These are phyloP conservation scores for Neoseiulus cucumeris DNA, from an alignment of 1,140 invertebrate genomes.

Conservation along the genomic window DNA sequence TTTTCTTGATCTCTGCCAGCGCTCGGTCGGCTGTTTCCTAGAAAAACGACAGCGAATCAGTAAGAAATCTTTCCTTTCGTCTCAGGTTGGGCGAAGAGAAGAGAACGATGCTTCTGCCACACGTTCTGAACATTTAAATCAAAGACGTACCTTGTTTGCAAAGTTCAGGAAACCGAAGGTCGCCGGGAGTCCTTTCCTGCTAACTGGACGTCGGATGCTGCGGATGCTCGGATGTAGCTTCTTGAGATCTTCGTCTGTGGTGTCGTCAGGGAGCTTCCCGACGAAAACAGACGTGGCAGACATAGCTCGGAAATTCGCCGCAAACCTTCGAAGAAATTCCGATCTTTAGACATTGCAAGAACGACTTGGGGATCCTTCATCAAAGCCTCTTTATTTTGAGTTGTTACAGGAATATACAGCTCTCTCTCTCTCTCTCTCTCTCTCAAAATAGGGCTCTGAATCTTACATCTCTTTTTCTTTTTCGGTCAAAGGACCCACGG, in stretches of 20 bases:
- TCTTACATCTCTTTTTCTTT: not conserved
- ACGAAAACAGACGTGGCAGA: not conserved
- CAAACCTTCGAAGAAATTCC: not conserved
- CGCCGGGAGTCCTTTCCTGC: not conserved
- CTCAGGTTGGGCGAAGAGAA: too few relatives aligned
- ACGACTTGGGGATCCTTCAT: too few relatives aligned
- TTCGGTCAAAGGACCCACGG: not conserved
- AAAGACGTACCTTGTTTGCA: not conserved
- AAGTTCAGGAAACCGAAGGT: constrained; percentile 6
- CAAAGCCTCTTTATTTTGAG: too few relatives aligned
- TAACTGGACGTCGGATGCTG: not conserved
- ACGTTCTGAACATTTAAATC: too few relatives aligned
- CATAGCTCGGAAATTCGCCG: constrained; percentile 1
- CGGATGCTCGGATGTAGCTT: not conserved
- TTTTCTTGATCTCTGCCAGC: not conserved
- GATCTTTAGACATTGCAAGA: too few relatives aligned
- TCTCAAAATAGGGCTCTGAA: too few relatives aligned
- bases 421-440: too few relatives aligned
- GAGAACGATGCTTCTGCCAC: too few relatives aligned
- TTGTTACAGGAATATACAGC: too few relatives aligned
- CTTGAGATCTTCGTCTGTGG: not conserved
- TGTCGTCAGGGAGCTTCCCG: not conserved
- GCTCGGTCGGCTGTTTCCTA: not conserved
- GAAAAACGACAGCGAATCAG: too few relatives aligned
- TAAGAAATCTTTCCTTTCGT: too few relatives aligned